Evolutionary conservation across 2,113 vertebrate genomes (phyloP), one percentile per base, ranked within the genome.

Genomic region (Psittacara wagleri): DNA sequence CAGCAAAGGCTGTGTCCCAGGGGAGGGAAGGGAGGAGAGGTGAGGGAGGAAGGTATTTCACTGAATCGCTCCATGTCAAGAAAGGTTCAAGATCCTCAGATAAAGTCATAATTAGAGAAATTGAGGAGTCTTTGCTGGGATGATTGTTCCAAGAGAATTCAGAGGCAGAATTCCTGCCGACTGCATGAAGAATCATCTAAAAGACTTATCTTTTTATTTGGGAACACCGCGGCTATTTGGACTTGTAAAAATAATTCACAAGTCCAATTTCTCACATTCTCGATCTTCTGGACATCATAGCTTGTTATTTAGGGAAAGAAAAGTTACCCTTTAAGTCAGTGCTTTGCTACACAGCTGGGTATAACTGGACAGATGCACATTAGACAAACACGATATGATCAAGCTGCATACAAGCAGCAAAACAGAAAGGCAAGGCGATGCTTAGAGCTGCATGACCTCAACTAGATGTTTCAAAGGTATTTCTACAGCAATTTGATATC

Each of bases 371-470:
- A 85, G 89, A 79, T 10, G 44, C 57, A 82, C 82, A 54, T 44
- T 17, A 70, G 77, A 86, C 17, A 78, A 77, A 76, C 27, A 69
- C 48, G 41, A 2, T 24, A 41, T 17, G 62, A 76, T 59, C 61
- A 73, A 75, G 44, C 43, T 62, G 39, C 13, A 76, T 14, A 72
- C 0, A 12, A 81, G 33, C 83, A 84, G 48, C 46, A 86, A 90
- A 94, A 89, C 55, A 92, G 66, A 92, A 85, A 64, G 46, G 67
- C 84, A 44, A 73, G 41, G 54, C 49, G 79, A 78, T 54, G 57
- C 82, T 93, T 84, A 85, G 70, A 83, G 88, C 81, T 80, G 29
- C n/a, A 24, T 96, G 96, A 96, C 96, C 96, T 95, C 96, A 96
- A 85, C 72, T 90, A 81, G 51, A 63, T 5, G 51, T 94, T 95